These are phyloP conservation scores for Lutjanus campechanus DNA, from an alignment of 2,797 vertebrate species.

Conservation along the genomic window DNA sequence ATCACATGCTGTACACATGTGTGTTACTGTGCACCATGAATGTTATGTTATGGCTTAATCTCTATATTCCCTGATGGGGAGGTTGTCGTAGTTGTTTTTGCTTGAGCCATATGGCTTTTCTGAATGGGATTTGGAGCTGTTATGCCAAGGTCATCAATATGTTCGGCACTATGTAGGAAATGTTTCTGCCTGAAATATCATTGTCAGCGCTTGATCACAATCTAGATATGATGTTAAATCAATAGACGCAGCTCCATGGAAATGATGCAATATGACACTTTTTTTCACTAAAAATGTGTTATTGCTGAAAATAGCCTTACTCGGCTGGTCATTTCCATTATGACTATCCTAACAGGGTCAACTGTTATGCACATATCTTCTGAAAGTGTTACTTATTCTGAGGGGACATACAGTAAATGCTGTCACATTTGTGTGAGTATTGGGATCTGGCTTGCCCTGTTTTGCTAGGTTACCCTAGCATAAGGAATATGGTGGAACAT, in stretches of 20 bases:
- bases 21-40: not conserved
- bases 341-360: not conserved
- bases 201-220: not conserved
- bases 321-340: slow-evolving; percentile 1
- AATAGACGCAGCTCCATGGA: slow-evolving; percentile 2
- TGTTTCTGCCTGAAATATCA: slow-evolving; percentile 1
- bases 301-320: slow-evolving; percentile 12
- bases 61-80: not conserved
- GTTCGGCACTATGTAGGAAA: not conserved
- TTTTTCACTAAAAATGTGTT: slow-evolving; percentile 8
- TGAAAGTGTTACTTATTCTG: slow-evolving; percentile 9
- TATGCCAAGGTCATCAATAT: slow-evolving; percentile 7
- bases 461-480: slow-evolving; percentile 18
- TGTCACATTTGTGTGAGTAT: slow-evolving; percentile 21
- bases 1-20: slow-evolving; percentile 2
- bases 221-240: slow-evolving; percentile 5
- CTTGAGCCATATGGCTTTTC: not conserved
- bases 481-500: not conserved
- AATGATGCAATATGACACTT: slow-evolving; percentile 8
- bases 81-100: not conserved
- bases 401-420: not conserved
- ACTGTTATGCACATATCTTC: slow-evolving; percentile 11
- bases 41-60: not conserved
- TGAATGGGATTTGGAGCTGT: not conserved
- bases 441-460: not conserved